Conservation (phyloP, 2,113 vertebrate species). For the Sceloporus tristichus region DNA sequence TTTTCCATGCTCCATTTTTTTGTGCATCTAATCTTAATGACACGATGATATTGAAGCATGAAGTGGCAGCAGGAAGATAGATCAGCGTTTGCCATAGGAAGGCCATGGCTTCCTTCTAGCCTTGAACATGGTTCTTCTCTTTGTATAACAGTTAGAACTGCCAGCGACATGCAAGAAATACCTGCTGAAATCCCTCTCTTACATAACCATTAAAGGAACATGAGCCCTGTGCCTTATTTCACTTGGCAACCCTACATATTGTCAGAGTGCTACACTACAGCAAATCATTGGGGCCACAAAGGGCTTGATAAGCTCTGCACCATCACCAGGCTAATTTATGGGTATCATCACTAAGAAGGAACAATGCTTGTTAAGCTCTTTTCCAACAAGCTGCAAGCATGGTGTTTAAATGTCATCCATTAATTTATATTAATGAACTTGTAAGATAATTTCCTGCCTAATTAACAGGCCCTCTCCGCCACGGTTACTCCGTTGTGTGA, state of each 20-base stretch:
- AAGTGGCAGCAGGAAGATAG: background rate
- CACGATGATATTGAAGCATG: background rate
- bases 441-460: slow-evolving; percentile 30
- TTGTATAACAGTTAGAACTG: too few species aligned
- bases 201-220: too few species aligned
- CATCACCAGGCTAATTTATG: too few species aligned
- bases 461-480: slow-evolving; percentile 3
- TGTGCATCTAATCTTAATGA: background rate
- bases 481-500: background rate
- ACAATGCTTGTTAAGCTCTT: background rate
- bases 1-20: background rate
- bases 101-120: too few species aligned
- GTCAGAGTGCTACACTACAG: background rate
- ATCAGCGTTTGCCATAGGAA: background rate
- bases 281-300: too few species aligned
- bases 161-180: too few species aligned
- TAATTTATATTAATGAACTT: slow-evolving; percentile 33
- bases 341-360: background rate
- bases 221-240: too few species aligned
- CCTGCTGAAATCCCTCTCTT: too few species aligned
- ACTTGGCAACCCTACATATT: too few species aligned
- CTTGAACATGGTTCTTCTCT: background rate
- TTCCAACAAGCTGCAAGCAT: background rate
- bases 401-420: background rate
- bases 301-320: background rate